phyloP scores from a whole-genome alignment of 2,113 vertebrate species.

The Numida meleagris region DNA sequence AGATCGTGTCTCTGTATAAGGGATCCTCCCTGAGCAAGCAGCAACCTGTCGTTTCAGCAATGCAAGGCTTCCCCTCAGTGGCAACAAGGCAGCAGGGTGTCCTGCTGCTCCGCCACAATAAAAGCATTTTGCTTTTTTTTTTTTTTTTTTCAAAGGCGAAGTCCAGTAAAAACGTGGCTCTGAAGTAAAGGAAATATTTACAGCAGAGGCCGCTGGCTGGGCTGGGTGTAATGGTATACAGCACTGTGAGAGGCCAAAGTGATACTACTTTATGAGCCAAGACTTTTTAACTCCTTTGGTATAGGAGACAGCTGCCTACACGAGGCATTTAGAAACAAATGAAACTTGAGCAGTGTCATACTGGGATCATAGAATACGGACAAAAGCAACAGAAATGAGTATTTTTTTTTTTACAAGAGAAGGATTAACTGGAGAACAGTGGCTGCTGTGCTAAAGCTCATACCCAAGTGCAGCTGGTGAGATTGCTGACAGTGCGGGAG shows the following conservation, averaged over 20 bases:
- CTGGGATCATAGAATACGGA: background rate
- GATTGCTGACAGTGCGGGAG: background rate
- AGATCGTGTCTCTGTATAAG: background rate
- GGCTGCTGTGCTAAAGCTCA: background rate
- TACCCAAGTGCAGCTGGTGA: background rate
- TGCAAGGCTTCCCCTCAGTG: background rate
- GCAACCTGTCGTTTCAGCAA: background rate
- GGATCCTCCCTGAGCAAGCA: background rate
- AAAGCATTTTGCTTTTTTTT: background rate
- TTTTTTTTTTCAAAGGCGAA: background rate
- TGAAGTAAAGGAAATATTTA: background rate
- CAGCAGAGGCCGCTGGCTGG: background rate
- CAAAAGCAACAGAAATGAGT: background rate
- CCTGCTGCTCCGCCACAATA: background rate
- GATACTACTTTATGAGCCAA: background rate
- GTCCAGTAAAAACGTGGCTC: background rate
- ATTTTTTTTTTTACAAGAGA: background rate
- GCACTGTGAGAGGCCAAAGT: background rate
- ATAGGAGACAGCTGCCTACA: background rate
- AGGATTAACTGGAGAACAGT: background rate
- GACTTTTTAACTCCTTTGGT: background rate
- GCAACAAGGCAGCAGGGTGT: background rate
- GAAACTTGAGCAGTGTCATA: background rate
- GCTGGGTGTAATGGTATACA: background rate
- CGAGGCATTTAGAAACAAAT: background rate